A percentile compares a stretch with the other conserved stretches of the same genome.
Conservation (phyloP, 2,113 vertebrate species). For the Gopherus flavomarginatus region DNA sequence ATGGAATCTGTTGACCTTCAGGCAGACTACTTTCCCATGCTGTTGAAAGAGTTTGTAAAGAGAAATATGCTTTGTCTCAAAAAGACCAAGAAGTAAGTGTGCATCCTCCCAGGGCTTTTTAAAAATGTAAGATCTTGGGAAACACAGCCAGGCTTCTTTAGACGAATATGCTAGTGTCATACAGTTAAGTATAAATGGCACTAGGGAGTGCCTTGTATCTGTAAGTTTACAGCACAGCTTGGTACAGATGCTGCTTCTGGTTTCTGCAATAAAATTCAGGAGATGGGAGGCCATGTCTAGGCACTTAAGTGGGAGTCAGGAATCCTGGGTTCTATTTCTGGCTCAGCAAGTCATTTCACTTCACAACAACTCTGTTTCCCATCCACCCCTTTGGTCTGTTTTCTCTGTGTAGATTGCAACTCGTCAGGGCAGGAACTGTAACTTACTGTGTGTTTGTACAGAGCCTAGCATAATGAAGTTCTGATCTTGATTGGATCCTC, state of each 20-base stretch:
- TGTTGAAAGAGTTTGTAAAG: not conserved
- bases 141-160: not conserved
- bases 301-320: not conserved
- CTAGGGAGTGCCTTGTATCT: not conserved
- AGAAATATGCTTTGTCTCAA: not conserved
- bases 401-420: not conserved
- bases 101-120: not conserved
- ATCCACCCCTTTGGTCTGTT: accelerated
- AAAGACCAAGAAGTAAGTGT: not conserved
- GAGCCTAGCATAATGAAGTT: not conserved
- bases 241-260: not conserved
- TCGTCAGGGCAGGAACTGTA: not conserved
- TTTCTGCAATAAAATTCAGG: not conserved
- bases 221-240: not conserved
- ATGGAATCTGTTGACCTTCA: not conserved
- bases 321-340: not conserved
- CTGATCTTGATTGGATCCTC: accelerated
- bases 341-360: not conserved
- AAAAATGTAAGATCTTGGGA: not conserved
- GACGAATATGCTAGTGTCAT: not conserved
- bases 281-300: not conserved
- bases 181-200: not conserved
- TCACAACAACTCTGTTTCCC: not conserved
- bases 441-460: not conserved
- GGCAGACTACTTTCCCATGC: not conserved